phyloP scores from a whole-genome alignment of 1,140 invertebrate species.

The Dendrolimus kikuchii region DNA sequence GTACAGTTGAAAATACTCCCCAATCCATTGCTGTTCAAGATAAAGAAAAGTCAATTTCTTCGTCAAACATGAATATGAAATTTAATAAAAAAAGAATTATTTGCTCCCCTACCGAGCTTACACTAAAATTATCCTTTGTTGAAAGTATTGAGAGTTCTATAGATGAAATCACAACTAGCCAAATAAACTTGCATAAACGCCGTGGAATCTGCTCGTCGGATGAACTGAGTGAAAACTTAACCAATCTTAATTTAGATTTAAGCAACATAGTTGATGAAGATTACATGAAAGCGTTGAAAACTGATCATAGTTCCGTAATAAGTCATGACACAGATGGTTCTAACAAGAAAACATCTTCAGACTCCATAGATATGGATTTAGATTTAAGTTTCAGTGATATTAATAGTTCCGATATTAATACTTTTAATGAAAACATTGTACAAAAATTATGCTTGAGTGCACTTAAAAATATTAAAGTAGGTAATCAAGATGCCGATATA shows the following conservation, averaged over 20 bases:
- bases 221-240: constrained; percentile 57
- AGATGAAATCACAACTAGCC: constrained; percentile 56
- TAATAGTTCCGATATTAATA: constrained; percentile 71
- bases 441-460: constrained; percentile 70
- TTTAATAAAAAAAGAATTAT: constrained; percentile 57
- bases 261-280: constrained; percentile 42
- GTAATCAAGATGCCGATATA: constrained; percentile 69
- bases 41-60: constrained; percentile 13
- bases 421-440: constrained; percentile 71
- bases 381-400: constrained; percentile 71
- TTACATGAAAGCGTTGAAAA: constrained; percentile 48
- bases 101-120: constrained; percentile 61
- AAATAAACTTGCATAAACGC: constrained; percentile 69
- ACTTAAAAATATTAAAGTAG: constrained; percentile 70
- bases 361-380: constrained; percentile 68
- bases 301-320: constrained; percentile 54
- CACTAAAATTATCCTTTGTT: constrained; percentile 51
- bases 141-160: constrained; percentile 61
- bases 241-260: constrained; percentile 42
- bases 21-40: constrained; percentile 30
- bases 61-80: constrained; percentile 19
- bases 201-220: constrained; percentile 73
- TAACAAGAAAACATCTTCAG: constrained; percentile 67
- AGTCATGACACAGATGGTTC: constrained; percentile 62
- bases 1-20: constrained; percentile 65